Base-by-base conservation (phyloP, 2,113 vertebrate genomes). In the Acanthochromis polyacanthus region DNA sequence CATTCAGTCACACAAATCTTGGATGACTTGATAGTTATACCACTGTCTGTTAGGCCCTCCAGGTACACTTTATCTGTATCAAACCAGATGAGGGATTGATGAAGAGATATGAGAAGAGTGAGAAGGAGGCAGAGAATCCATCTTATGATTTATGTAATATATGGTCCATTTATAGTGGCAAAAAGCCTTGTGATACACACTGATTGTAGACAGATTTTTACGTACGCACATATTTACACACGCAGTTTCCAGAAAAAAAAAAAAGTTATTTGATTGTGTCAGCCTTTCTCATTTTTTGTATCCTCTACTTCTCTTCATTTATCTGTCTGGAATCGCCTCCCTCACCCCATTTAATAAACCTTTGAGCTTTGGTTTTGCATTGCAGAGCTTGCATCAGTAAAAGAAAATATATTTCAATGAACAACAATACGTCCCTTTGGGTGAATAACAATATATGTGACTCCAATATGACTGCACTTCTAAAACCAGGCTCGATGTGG, bases 321-420 rank as follows among this genome's bases (percentile, higher is more conserved):
- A 82, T 86, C 81, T 71, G 83, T 82, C 83, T 88, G 56, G 22
- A 66, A 82, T 80, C 65, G 73, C 65, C 65, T 80, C 80, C 36
- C 81, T 53, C 17, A 10, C 55, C 30, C 48, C 36, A 45, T 74
- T 63, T 87, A 72, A 71, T 74, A 78, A 67, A 82, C 45, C 53
- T 81, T 50, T 30, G 46, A 40, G n/a, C 76, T 68, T 85, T 20
- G 70, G 55, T 68, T 82, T 81, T 84, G 66, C 71, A 72, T 72
- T 72, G 48, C 70, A 63, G 46, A 61, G 32, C 59, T 64, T 51
- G 46, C 52, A 75, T 52, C 43, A 62, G 43, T 48, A 73, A 62
- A 60, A 71, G 40, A 52, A 72, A 80, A 76, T 64, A 71, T 69
- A 72, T 81, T 85, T 72, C 59, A 71, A 71, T 0, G 2, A 73